These are phyloP conservation scores for Tachycineta bicolor DNA, from an alignment of 2,113 vertebrate species.

Conservation along the genomic window DNA sequence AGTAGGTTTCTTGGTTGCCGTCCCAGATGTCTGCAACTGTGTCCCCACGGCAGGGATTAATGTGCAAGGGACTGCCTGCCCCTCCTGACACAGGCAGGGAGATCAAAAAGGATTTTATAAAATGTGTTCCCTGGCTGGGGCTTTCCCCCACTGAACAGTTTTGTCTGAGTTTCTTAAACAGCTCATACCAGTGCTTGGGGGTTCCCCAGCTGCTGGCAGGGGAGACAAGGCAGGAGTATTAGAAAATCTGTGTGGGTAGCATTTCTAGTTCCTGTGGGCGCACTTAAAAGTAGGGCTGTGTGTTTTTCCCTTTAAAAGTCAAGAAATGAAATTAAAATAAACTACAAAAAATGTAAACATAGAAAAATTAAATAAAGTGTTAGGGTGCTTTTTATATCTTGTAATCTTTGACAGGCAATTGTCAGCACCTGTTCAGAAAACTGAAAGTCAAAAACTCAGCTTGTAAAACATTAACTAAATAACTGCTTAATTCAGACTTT, in stretches of 20 bases:
- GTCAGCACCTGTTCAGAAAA: neutral
- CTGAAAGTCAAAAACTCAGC: neutral
- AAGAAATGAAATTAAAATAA: neutral
- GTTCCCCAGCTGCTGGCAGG: neutral
- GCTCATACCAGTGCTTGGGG: neutral
- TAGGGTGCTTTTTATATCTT: neutral
- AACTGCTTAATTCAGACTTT: neutral
- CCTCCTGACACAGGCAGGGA: slow-evolving; percentile 15
- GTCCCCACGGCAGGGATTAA: slow-evolving; percentile 47
- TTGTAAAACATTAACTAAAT: neutral
- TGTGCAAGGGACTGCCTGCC: slow-evolving; percentile 17
- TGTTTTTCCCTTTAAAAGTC: neutral
- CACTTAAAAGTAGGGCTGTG: neutral
- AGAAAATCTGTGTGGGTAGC: neutral
- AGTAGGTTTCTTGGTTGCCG: slow-evolving; percentile 61
- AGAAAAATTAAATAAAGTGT: neutral
- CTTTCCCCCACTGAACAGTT: neutral
- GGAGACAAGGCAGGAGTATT: neutral
- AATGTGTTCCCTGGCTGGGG: neutral
- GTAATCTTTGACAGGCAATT: neutral
- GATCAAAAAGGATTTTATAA: slow-evolving; percentile 60
- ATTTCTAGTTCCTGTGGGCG: neutral
- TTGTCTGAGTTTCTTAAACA: neutral
- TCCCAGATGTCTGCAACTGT: slow-evolving; percentile 55
- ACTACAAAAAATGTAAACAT: neutral